Base-by-base conservation (phyloP, 2,888 invertebrate species). In the Lepidocyrtoides sp. region DNA sequence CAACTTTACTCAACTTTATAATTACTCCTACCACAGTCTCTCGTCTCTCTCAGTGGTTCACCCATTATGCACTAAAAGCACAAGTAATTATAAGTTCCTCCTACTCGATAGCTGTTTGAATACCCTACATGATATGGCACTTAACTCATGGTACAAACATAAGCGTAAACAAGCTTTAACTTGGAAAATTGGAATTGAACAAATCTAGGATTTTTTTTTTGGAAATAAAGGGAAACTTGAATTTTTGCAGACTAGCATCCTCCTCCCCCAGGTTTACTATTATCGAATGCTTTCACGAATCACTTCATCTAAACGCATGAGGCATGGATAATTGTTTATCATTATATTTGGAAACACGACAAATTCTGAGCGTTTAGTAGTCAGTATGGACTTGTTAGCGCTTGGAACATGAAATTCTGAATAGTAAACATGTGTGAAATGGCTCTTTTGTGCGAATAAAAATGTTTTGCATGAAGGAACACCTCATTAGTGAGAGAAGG, bases 391-490 rank as follows among this genome's bases (percentile, higher is more conserved):
- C 36, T 41, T n/a, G 14, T 60, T 60, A 60, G 7, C 29, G 14
- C 23, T 63, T n/a, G 29, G 7, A 63, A 63, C 17, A 8, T 2
- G 2, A 32, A 7, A 29, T 23, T 3, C 12, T 12, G 10, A 60
- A 8, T 54, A 54, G 54, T 2, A 54, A 60, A 72, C 26, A 48
- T n/a, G 48, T 48, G 32, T 75, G 48, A 36, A 7, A 36, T 69
- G 5, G 0, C 10, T 17, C 36, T 66, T 75, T 44, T 72, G 1
- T 26, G 26, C 26, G 8, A 75, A 75, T 48, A 48, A 75, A 48
- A 69, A 36, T 48, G 75, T 48, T 23, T 26, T 26, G 75, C 75
- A 75, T 75, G 75, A 75, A 26, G 48, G 23, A 23, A 36, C 75
- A 44, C 44, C n/a, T 75, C 75, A 75, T 75, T 75, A 75, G 23